phyloP scores from a whole-genome alignment of 2,113 vertebrate species.

The Ailuropoda melanoleuca region DNA sequence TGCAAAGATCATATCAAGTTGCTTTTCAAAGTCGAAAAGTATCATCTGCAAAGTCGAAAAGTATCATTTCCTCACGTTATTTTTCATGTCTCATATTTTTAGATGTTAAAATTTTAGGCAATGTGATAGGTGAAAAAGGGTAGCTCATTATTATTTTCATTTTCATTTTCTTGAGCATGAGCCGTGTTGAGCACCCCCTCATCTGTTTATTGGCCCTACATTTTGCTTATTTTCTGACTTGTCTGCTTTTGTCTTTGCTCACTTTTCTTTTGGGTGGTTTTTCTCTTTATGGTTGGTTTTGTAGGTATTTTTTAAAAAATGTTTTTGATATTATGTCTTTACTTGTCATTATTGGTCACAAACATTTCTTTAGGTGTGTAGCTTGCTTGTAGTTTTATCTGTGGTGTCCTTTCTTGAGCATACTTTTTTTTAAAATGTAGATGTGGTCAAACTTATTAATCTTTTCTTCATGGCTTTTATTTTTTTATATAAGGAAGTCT shows the following conservation, averaged over 20 bases:
- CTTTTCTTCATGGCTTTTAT: neutral
- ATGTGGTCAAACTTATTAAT: neutral
- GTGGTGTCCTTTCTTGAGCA: neutral
- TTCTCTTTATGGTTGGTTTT: neutral
- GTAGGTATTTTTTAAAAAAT: neutral
- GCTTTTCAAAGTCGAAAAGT: neutral
- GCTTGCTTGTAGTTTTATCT: neutral
- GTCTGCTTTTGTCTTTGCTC: neutral
- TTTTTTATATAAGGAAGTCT: slow-evolving; percentile 4
- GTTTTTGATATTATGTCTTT: neutral
- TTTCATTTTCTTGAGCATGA: neutral
- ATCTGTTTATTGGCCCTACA: neutral
- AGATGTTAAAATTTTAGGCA: neutral
- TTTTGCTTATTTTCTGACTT: neutral
- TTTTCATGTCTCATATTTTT: neutral
- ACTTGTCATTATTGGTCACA: neutral
- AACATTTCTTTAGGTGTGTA: neutral
- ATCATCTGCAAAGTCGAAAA: neutral
- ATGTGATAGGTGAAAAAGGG: neutral
- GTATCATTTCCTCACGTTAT: neutral
- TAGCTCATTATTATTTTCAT: neutral
- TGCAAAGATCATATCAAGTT: neutral
- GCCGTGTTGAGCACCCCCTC: neutral
- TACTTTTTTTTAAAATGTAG: neutral
- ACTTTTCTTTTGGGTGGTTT: neutral